These are phyloP conservation scores for Trichoplusia ni DNA, from an alignment of 1,140 invertebrate genomes.

Conservation along the genomic window DNA sequence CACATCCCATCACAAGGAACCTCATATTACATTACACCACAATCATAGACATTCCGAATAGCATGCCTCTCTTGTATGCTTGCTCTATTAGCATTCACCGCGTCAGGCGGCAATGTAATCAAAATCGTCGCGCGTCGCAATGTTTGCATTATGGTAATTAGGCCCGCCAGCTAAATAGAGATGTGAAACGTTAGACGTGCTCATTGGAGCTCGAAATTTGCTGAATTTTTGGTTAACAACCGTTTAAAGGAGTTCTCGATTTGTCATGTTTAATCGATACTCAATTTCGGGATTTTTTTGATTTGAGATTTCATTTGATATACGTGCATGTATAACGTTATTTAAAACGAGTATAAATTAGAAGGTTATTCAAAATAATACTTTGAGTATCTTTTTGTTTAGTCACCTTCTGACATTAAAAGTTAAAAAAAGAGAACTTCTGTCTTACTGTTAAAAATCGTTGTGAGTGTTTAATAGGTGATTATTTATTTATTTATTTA, in stretches of 20 bases:
- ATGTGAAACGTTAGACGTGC: slow-evolving; percentile 39
- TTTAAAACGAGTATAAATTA: no score
- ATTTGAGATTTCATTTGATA: neutral
- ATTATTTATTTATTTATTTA: no score
- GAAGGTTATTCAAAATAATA: no score
- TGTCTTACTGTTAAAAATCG: no score
- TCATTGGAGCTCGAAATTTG: slow-evolving; percentile 34
- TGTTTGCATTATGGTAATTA: slow-evolving; percentile 59
- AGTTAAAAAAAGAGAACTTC: no score
- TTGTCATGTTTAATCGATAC: neutral
- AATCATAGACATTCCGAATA: slow-evolving; percentile 27
- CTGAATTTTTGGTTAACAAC: slow-evolving; percentile 8
- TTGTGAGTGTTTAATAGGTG: no score
- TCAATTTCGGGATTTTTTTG: neutral
- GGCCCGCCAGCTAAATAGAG: slow-evolving; percentile 40
- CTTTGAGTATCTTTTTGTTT: no score
- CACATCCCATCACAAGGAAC: slow-evolving; percentile 11
- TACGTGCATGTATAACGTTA: no score
- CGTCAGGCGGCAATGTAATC: slow-evolving; percentile 50
- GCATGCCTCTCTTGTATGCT: slow-evolving; percentile 28
- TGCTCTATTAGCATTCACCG: slow-evolving; percentile 46
- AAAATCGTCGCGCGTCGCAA: slow-evolving; percentile 48
- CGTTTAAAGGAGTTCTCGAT: neutral
- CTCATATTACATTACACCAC: slow-evolving; percentile 24
- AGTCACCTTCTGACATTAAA: no score